Evolutionary conservation across 2,888 invertebrate genomes (phyloP).

Genomic region (Dexiosoma caninum): DNA sequence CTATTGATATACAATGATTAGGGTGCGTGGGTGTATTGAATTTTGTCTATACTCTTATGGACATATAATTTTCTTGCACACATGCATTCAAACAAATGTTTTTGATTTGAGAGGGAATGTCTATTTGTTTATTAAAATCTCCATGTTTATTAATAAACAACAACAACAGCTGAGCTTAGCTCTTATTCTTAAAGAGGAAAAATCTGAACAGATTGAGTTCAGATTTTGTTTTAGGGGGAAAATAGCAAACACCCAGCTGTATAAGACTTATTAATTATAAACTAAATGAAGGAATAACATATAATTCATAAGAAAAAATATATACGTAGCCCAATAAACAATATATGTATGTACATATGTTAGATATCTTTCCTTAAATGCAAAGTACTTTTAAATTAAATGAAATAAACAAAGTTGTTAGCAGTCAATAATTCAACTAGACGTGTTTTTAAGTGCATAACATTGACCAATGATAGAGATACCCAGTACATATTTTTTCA

Average conservation of each 20-base stretch:
- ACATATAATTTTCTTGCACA: neutral
- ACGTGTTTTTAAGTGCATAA: no score
- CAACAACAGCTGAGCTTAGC: slow-evolving; percentile 31
- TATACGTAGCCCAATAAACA: neutral
- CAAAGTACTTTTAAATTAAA: no score
- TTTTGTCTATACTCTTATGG: neutral
- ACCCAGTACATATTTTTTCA: no score
- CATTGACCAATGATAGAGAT: no score
- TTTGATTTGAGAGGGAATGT: neutral
- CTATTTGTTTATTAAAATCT: slow-evolving; percentile 42
- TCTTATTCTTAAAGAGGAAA: neutral
- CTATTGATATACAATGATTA: no score
- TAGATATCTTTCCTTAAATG: neutral
- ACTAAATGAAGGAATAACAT: neutral
- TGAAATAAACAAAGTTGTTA: no score
- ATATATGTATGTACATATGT: neutral
- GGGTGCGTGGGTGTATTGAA: neutral
- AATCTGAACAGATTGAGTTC: neutral
- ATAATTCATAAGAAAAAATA: neutral
- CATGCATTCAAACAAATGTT: neutral
- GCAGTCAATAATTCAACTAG: no score
- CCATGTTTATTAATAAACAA: slow-evolving; percentile 46
- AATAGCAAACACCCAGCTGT: neutral
- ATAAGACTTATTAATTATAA: no score
- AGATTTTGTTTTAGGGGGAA: neutral